These are phyloP conservation scores for Syrista parreyssii DNA, from an alignment of 2,888 invertebrate species.

Conservation along the genomic window DNA sequence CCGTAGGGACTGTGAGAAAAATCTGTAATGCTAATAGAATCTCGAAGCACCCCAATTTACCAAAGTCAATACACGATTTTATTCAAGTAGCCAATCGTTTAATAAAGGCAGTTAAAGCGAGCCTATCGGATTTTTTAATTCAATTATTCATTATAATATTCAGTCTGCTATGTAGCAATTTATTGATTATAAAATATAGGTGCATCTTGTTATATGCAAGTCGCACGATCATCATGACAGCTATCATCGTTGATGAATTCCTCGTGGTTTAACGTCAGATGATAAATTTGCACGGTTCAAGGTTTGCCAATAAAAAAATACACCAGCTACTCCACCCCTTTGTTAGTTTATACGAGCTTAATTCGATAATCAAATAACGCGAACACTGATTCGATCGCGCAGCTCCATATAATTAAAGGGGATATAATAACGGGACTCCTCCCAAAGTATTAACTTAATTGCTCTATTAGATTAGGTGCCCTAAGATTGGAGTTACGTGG, in stretches of 20 bases:
- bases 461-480: conserved; percentile 58
- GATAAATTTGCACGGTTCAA: conserved; percentile 26
- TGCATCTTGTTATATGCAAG: neutral
- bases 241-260: neutral
- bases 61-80: conserved; percentile 17
- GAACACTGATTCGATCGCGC: conserved; percentile 47
- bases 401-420: conserved; percentile 62
- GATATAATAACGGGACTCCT: conserved; percentile 57
- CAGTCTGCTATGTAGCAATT: conserved; percentile 4
- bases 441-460: conserved; percentile 58
- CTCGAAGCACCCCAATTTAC: conserved; percentile 22
- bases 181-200: conserved; percentile 18
- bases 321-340: conserved; percentile 44
- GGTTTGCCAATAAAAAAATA: conserved; percentile 30
- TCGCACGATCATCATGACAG: conserved; percentile 4
- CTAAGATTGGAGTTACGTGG: conserved; percentile 30
- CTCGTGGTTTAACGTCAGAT: neutral
- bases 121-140: conserved; percentile 16
- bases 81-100: conserved; percentile 13
- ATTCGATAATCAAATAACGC: conserved; percentile 59
- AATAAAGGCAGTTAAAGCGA: conserved; percentile 6
- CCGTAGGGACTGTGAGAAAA: conserved; percentile 19
- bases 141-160: conserved; percentile 21
- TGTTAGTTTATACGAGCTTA: conserved; percentile 48
- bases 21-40: conserved; percentile 25